Evolutionary conservation across 2,797 vertebrate species (phyloP).

Genomic region (Argya squamiceps): DNA sequence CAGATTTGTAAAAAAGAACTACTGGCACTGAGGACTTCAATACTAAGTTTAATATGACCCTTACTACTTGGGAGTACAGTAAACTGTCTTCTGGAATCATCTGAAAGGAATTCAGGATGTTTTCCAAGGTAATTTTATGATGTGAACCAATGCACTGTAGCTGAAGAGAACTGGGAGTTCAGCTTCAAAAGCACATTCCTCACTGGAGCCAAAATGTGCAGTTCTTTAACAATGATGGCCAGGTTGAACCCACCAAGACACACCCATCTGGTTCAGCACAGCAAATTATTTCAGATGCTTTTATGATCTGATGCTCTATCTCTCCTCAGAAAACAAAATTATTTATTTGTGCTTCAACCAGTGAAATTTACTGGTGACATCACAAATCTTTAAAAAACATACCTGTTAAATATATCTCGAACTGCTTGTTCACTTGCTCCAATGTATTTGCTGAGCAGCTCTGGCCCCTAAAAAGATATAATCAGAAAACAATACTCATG

Average conservation of each 20-base stretch:
- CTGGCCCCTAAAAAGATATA: constrained; percentile 84
- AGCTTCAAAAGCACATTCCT: not conserved
- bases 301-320: not conserved
- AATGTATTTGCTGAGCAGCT: constrained; percentile 97
- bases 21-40: not conserved
- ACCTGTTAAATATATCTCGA: constrained; percentile 92
- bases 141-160: not conserved
- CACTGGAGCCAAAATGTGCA: not conserved
- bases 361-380: not conserved
- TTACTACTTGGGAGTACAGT: not conserved
- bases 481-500: not conserved
- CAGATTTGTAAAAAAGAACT: not conserved
- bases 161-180: not conserved
- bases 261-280: not conserved
- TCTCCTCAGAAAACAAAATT: not conserved
- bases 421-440: constrained; percentile 96
- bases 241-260: not conserved
- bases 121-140: not conserved
- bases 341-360: not conserved
- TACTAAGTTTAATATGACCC: not conserved
- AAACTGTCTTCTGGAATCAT: not conserved
- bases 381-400: constrained; percentile 18
- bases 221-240: not conserved
- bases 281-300: not conserved
- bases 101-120: not conserved